Base-by-base conservation (phyloP, 2,797 vertebrate genomes). In the Tiaroga cobitis region DNA sequence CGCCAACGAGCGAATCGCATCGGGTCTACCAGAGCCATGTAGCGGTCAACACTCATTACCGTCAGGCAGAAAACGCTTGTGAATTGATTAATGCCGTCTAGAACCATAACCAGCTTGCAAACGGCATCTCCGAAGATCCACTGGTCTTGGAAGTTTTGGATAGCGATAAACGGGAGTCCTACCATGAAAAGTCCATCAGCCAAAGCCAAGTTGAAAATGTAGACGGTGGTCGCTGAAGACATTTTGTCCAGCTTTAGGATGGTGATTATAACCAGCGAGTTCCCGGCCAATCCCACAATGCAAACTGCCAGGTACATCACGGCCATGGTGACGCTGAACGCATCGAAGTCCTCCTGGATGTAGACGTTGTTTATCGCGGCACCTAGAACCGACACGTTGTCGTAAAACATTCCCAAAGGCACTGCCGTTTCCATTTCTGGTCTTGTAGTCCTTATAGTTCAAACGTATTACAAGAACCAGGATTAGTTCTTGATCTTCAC, bases 71-170 rank as follows among this genome's bases (percentile, higher is more conserved):
- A 96, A 43, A 95, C 92, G 0, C 95, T 96, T 59, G 95, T 96
- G 91, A 96, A 96, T 88, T 96, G 95, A 91, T 96, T 96, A 87
- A 95, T 93, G 72, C 95, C 95, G 0, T 96, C 95, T 37, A 96
- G 90, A 24, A 95, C 92, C 93, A 96, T 95, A 10, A 96, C 92
- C 26, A 92, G 88, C 79, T 95, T 95, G 85, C 95, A 96, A 0
- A 84, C 91, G 0, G 70, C 1, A 54, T 94, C 91, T 0, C 95
- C 95, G 19, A 96, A 95, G 26, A 93, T 82, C 95, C 95, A 96
- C 4, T 51, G 65, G 29, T 91, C 91, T 63, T 90, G 91, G 79
- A 95, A 94, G 90, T 94, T 94, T 91, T 96, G 95, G 81, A 90
- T 92, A 0, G 92, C 94, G 0, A 96, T 91, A 61, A 96, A 96